Base-by-base conservation (phyloP, 2,797 vertebrate species). In the Chloroceryle amazona region DNA sequence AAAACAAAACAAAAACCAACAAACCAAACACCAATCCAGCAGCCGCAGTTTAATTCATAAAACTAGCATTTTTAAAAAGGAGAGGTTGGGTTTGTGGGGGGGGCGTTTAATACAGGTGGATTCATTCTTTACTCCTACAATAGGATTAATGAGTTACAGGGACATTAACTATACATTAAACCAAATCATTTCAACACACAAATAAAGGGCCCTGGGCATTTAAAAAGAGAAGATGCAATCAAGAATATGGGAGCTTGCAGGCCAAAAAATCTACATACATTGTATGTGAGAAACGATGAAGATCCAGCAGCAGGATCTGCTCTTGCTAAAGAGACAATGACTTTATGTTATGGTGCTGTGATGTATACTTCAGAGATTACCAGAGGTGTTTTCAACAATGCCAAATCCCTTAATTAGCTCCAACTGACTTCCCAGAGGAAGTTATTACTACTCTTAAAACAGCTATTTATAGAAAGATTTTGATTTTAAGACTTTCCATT, bases 91-190 rank as follows among this genome's bases (percentile, higher is more conserved):
- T n/a, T n/a, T n/a, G n/a, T n/a, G n/a, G n/a, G n/a, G n/a, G n/a
- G n/a, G n/a, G n/a, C n/a, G n/a, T n/a, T n/a, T n/a, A 37, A 79
- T 51, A 97, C 86, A 79, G n/a, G 57, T 89, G 52, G 61, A 76
- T 84, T 96, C 25, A 44, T 80, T 96, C 60, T 95, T 96, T 55
- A 91, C 51, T 95, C 86, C 86, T 92, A 96, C 71, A 76, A 49
- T 12, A 93, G 81, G 37, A 81, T 93, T 86, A 95, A 65, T 47
- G 25, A 83, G 62, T 26, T 66, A 88, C 29, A 60, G 14, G n/a
- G 66, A 83, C 49, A 70, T 93, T 95, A 91, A 96, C 87, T 92
- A 80, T 87, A 95, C 67, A 91, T 61, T 89, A 95, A 87, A 74
- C 31, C 73, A 93, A 87, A 78, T 85, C 10, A 55, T 81, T 92